phyloP scores from a whole-genome alignment of 2,888 invertebrate genomes.

The Pomacea canaliculata region DNA sequence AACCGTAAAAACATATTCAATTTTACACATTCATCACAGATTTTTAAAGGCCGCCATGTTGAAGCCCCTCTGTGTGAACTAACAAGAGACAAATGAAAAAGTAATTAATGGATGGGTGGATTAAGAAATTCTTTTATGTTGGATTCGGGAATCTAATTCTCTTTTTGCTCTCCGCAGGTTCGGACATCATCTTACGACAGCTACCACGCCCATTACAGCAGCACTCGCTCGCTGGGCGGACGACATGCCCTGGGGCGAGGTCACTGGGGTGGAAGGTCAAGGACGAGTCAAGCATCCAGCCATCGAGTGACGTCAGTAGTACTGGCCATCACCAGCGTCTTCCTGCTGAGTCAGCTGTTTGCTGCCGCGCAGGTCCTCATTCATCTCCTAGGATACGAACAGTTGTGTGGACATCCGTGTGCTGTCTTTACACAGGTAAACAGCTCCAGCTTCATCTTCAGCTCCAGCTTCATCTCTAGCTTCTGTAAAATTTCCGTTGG shows the following conservation, averaged over 20 bases:
- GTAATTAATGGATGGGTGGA: too few relatives aligned
- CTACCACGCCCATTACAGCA: background rate
- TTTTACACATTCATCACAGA: too few relatives aligned
- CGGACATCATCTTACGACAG: background rate
- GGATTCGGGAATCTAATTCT: slow-evolving; percentile 30
- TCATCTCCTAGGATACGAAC: slow-evolving; percentile 19
- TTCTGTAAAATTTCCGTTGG: background rate
- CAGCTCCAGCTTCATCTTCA: too few relatives aligned
- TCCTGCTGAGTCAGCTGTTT: slow-evolving; percentile 30
- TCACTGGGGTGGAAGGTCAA: background rate
- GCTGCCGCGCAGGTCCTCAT: slow-evolving; percentile 27
- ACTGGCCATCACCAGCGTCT: slow-evolving; percentile 28
- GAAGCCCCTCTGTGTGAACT: too few relatives aligned
- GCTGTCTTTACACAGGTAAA: slow-evolving; percentile 25
- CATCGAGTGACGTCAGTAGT: slow-evolving; percentile 29
- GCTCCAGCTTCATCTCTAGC: too few relatives aligned
- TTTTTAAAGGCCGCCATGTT: too few relatives aligned
- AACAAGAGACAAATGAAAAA: too few relatives aligned
- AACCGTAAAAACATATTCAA: too few relatives aligned
- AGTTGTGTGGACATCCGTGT: slow-evolving; percentile 14
- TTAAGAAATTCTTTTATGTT: background rate
- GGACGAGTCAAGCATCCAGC: background rate
- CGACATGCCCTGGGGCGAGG: background rate
- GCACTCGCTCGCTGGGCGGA: background rate
- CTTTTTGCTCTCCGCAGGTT: background rate